These are phyloP conservation scores for Mesaphorura yosii DNA, from an alignment of 1,140 invertebrate species.

Conservation along the genomic window DNA sequence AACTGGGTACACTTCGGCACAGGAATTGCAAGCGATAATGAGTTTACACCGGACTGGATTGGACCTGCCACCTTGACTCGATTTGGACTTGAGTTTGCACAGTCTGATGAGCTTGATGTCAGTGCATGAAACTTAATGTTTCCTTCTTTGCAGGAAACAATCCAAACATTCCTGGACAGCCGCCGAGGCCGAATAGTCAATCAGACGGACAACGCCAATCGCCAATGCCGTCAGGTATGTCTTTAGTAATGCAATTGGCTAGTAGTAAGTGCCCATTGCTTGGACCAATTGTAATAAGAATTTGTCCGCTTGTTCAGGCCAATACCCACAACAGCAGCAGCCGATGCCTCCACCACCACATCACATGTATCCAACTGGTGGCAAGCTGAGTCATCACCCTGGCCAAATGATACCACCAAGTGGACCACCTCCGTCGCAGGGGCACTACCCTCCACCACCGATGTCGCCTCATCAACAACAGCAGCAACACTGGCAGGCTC, in stretches of 20 bases:
- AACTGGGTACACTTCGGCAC: too few relatives aligned
- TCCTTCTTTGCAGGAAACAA: constrained; percentile 42
- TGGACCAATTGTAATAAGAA: too few relatives aligned
- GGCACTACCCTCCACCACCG: constrained; percentile 22
- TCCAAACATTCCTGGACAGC: constrained; percentile 82
- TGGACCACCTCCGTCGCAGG: constrained; percentile 21
- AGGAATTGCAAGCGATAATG: too few relatives aligned
- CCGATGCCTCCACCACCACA: constrained; percentile 48
- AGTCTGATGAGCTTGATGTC: neutral
- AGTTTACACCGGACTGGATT: too few relatives aligned
- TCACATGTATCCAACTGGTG: constrained; percentile 43
- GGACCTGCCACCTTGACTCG: neutral
- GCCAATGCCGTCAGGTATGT: too few relatives aligned
- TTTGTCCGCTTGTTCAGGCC: too few relatives aligned
- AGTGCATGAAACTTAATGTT: neutral
- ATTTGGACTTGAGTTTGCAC: neutral
- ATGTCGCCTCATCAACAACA: constrained; percentile 19
- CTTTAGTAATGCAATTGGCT: too few relatives aligned
- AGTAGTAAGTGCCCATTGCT: too few relatives aligned
- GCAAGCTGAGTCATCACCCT: constrained; percentile 29
- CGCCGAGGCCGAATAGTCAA: constrained; percentile 77
- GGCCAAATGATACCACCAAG: constrained; percentile 21
- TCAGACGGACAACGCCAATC: constrained; percentile 60
- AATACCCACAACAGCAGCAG: constrained; percentile 40
- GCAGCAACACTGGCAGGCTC: constrained; percentile 22